These are phyloP conservation scores for Corydoras maculifer DNA, from an alignment of 2,113 vertebrate genomes.

Conservation along the genomic window DNA sequence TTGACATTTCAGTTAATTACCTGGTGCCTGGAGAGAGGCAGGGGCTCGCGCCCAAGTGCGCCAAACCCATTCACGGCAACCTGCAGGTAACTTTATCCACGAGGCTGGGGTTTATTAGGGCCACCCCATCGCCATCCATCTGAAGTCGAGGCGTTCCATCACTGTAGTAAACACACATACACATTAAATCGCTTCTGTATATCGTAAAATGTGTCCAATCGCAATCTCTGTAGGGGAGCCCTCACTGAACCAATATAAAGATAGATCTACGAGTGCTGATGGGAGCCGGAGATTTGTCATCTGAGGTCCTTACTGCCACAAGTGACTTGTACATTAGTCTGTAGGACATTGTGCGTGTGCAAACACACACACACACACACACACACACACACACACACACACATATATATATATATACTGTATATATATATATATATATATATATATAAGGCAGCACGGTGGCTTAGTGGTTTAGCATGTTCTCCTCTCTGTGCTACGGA, in stretches of 20 bases:
- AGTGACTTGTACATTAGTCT: conserved; percentile 12
- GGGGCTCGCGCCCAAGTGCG: conserved; percentile 25
- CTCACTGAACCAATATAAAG: no score
- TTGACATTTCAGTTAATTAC: conserved; percentile 58
- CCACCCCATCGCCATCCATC: conserved; percentile 33
- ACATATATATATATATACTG: no score
- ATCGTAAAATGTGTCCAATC: no score
- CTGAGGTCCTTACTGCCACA: neutral
- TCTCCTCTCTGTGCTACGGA: no score
- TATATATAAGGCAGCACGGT: no score
- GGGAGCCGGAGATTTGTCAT: neutral
- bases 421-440: no score
- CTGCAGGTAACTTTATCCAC: conserved; percentile 36
- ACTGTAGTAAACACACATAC: conserved; percentile 1
- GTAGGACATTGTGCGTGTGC: neutral
- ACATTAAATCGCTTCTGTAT: no score
- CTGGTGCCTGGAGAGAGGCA: conserved; percentile 42
- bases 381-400: no score
- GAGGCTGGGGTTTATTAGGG: conserved; percentile 25
- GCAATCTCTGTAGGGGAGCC: no score
- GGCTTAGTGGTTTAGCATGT: no score
- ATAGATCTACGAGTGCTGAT: no score
- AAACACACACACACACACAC: conserved; percentile 2
- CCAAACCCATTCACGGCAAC: conserved; percentile 39
- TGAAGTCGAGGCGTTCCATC: conserved; percentile 5